Evolutionary conservation across 2,797 vertebrate species (phyloP), one percentile per base, ranked within the genome.

Genomic region (Hipposideros larvatus): DNA sequence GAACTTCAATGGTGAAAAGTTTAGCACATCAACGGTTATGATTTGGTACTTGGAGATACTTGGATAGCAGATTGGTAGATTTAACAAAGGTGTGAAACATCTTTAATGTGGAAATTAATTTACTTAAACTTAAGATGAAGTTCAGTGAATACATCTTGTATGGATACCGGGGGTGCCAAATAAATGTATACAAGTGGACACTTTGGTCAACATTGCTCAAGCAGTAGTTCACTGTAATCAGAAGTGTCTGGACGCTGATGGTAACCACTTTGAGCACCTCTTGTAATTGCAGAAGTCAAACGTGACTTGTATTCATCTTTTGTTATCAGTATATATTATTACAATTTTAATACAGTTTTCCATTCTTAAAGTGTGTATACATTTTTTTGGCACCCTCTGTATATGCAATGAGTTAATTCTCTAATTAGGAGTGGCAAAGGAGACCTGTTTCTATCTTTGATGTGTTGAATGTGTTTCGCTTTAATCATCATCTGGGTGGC

Each of bases 81-180:
- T 59, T 66, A 24, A 74, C 46, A 83, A 53, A 96, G 14, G n/a
- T 48, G 5, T 37, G 86, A 48, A 70, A 83, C 24, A 66, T 34
- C 43, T 43, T 80, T 48, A 22, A 71, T 71, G 2, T 86, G 51
- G 79, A 92, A 93, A 89, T 80, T 53, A 82, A 77, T 78, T 80
- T 90, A 53, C 48, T 61, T 87, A 79, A 51, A 68, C 41, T 31
- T 57, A 85, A 94, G 24, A 43, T 24, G 22, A 73, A 90, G 78
- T 61, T 48, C 19, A 51, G 16, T 57, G 73, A 75, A n/a, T 53
- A 63, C 24, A 57, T 11, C 2, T 11, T 16, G 22, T 48, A 28
- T 26, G n/a, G 41, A 85, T 43, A 51, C 48, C 14, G 4, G 48
- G 48, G 14, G 14, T 51, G 13, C 48, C 48, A 51, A 51, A 51